Evolutionary conservation across 2,797 vertebrate genomes (phyloP).

Genomic region (Urosaurus nigricauda): DNA sequence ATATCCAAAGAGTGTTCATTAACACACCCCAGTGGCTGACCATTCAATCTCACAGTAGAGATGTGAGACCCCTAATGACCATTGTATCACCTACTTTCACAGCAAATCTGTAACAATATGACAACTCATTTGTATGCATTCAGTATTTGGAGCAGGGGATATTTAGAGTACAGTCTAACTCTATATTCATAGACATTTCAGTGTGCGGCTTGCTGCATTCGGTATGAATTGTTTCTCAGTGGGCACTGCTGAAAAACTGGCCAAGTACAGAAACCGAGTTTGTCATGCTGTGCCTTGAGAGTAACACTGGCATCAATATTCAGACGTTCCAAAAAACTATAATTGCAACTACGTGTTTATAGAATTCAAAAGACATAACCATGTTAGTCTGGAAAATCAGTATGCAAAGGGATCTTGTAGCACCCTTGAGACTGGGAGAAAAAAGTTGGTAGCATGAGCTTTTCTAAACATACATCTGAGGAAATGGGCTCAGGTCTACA

Average conservation of each 20-base stretch:
- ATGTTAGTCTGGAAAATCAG: too few species aligned
- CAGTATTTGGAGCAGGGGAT: background rate
- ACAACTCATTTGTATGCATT: constrained; percentile 4
- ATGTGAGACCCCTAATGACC: background rate
- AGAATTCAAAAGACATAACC: background rate
- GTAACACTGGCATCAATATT: background rate
- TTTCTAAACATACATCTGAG: too few species aligned
- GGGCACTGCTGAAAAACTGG: background rate
- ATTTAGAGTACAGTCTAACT: background rate
- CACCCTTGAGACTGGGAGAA: too few species aligned
- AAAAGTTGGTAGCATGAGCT: too few species aligned
- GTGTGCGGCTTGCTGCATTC: background rate
- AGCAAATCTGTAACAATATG: constrained; percentile 7
- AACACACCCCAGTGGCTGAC: background rate
- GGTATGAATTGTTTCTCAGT: background rate
- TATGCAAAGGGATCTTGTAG: too few species aligned
- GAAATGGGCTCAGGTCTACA: too few species aligned
- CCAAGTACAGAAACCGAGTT: background rate
- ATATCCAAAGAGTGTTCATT: background rate
- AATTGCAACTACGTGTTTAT: background rate
- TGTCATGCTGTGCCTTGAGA: background rate
- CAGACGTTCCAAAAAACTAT: background rate
- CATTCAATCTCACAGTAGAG: background rate
- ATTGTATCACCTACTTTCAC: background rate
- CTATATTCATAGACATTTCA: background rate